These are phyloP conservation scores for Caenorhabditis sulstoni DNA, from an alignment of 2,888 invertebrate species.

Conservation along the genomic window DNA sequence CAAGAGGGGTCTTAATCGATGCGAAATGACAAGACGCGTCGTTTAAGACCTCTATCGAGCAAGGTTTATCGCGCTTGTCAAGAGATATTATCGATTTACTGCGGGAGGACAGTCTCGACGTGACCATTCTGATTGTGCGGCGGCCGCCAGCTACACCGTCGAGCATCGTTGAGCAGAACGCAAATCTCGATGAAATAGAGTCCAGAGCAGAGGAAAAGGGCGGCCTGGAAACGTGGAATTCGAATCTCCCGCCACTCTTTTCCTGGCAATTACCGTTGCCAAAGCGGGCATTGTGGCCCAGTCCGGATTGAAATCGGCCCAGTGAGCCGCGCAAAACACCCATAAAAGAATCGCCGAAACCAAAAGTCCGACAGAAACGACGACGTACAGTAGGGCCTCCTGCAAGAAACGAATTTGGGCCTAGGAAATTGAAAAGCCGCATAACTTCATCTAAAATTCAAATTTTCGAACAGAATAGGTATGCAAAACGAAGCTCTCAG, in stretches of 20 bases:
- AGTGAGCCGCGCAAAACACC: constrained; percentile 71
- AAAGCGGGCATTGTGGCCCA: constrained; percentile 73
- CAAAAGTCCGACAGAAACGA: constrained; percentile 65
- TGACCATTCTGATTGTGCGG: constrained; percentile 1
- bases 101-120: constrained; percentile 30
- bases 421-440: too few species aligned
- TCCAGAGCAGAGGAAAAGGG: constrained; percentile 57
- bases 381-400: constrained; percentile 65
- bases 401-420: constrained; percentile 30
- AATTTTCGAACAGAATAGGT: not conserved
- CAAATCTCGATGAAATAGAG: constrained; percentile 64
- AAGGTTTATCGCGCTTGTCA: too few species aligned
- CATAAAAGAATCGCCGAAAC: constrained; percentile 68
- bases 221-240: constrained; percentile 51
- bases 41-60: too few species aligned
- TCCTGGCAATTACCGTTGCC: constrained; percentile 72
- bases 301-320: constrained; percentile 72
- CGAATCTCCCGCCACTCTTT: constrained; percentile 11
- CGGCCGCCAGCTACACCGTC: constrained; percentile 64
- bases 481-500: too few species aligned
- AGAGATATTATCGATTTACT: too few species aligned
- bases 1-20: too few species aligned
- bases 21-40: too few species aligned
- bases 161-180: constrained; percentile 61
- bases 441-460: not conserved